A percentile compares a stretch with the other conserved stretches of the same genome.
Evolutionary conservation across 2,797 vertebrate genomes (phyloP).

Genomic region (Onychomys leucogaster): DNA sequence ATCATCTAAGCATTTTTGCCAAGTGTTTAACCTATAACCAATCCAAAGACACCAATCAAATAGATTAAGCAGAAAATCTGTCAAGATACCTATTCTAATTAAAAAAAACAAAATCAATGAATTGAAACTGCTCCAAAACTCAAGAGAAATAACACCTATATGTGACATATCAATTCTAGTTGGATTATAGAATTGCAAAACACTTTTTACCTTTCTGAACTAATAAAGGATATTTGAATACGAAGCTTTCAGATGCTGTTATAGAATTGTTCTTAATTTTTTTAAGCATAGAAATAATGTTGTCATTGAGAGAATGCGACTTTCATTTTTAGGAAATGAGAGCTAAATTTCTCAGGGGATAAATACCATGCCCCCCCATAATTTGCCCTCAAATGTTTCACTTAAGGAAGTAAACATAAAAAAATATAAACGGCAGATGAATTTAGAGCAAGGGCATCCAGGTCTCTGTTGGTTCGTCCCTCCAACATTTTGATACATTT

Average conservation of each 20-base stretch:
- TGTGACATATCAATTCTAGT: not conserved
- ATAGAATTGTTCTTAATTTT: not conserved
- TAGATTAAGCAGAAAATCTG: not conserved
- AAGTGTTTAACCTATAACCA: not conserved
- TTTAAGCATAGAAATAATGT: not conserved
- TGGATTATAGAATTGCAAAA: not conserved
- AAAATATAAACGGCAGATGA: not conserved
- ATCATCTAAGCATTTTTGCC: not conserved
- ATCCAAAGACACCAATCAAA: not conserved
- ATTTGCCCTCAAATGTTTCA: not conserved
- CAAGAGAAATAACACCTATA: not conserved
- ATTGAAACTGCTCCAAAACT: not conserved
- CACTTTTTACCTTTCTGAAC: not conserved
- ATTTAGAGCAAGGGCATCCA: not conserved
- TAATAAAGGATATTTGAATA: not conserved
- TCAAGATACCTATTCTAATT: not conserved
- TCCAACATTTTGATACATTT: not conserved
- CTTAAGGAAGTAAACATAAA: not conserved
- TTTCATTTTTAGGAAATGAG: not conserved
- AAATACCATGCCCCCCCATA: not conserved
- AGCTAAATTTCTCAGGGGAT: not conserved
- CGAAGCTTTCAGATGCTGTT: not conserved
- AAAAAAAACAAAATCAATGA: not conserved
- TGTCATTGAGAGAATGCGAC: not conserved
- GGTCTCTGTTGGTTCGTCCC: not conserved